Evolutionary conservation across 2,797 vertebrate species (phyloP).

Genomic region (Alauda arvensis): DNA sequence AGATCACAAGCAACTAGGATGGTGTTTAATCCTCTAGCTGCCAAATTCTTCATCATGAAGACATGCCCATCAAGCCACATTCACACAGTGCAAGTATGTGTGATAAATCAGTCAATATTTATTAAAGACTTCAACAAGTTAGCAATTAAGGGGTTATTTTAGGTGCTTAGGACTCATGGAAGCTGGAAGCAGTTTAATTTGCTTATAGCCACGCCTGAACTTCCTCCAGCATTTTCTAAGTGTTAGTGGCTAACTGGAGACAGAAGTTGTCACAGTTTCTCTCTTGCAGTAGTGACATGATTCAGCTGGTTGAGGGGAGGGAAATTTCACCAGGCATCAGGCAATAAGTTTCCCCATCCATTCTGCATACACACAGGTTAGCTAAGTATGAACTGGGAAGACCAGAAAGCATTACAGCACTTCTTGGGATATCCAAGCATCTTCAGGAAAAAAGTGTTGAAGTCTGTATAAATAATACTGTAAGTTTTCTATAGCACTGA

Average conservation of each 20-base stretch:
- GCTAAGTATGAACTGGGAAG: neutral
- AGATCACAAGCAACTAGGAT: neutral
- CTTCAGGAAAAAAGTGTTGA: neutral
- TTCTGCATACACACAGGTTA: neutral
- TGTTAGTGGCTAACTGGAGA: neutral
- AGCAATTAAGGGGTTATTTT: neutral
- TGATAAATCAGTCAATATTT: neutral
- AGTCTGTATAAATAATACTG: neutral
- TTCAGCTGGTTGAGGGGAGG: neutral
- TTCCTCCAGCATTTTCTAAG: neutral
- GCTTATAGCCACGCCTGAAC: neutral
- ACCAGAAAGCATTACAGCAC: neutral
- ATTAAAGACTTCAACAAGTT: neutral
- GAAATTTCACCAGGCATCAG: neutral
- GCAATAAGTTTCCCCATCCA: neutral
- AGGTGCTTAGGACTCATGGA: neutral
- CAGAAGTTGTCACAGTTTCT: neutral
- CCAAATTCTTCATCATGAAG: neutral
- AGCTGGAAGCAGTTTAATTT: neutral
- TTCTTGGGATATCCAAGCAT: neutral
- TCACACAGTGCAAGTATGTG: neutral
- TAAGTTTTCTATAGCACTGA: neutral
- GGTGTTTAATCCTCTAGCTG: neutral
- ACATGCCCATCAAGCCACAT: neutral
- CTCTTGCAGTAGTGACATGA: neutral